These are phyloP conservation scores for Synergus gifuensis DNA, from an alignment of 2,888 invertebrate genomes.

Conservation along the genomic window DNA sequence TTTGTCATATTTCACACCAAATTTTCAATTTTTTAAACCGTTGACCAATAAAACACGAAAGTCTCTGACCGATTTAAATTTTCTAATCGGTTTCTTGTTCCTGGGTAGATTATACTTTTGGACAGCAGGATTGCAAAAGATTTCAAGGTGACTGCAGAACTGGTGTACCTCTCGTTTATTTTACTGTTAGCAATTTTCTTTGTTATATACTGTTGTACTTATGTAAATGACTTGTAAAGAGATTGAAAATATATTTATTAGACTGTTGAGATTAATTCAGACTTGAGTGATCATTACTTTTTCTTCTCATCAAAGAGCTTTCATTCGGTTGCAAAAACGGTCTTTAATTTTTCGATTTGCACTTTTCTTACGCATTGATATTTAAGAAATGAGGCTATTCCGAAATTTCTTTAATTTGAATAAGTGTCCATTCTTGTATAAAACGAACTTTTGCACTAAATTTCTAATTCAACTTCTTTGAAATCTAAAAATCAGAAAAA, in stretches of 20 bases:
- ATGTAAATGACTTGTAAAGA: conserved; percentile 32
- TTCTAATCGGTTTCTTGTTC: too few species aligned
- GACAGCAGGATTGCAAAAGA: too few species aligned
- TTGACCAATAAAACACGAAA: too few species aligned
- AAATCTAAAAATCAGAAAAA: neutral
- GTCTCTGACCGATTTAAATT: too few species aligned
- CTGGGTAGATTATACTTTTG: too few species aligned
- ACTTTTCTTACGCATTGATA: too few species aligned
- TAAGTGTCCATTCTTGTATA: conserved; percentile 17
- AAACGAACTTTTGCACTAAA: neutral
- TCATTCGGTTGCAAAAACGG: neutral
- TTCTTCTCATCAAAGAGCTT: neutral
- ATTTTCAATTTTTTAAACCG: too few species aligned
- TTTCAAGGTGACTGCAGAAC: too few species aligned
- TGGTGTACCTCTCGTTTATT: neutral
- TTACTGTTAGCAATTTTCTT: neutral
- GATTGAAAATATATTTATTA: conserved; percentile 27
- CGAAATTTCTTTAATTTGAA: neutral
- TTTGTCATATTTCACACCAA: too few species aligned
- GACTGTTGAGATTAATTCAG: neutral
- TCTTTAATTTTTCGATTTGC: neutral
- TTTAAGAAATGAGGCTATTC: neutral
- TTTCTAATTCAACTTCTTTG: too few species aligned
- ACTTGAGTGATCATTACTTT: neutral
- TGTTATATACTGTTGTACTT: conserved; percentile 4